These are phyloP conservation scores for Antheraea pernyi DNA, from an alignment of 1,140 invertebrate species.

Conservation along the genomic window DNA sequence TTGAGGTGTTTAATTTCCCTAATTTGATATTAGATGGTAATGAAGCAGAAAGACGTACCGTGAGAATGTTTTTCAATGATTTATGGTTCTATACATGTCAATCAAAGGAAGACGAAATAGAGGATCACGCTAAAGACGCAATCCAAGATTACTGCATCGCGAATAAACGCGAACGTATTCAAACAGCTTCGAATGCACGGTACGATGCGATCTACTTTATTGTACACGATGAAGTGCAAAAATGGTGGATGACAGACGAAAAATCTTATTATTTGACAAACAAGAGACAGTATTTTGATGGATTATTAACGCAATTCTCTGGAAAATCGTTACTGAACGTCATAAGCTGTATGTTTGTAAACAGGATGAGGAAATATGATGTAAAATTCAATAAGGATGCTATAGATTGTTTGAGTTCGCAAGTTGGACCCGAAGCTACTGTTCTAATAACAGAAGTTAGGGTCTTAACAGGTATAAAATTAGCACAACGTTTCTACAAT, in stretches of 20 bases:
- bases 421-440: neutral
- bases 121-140: conserved; percentile 9
- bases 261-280: conserved; percentile 15
- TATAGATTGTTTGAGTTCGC: neutral
- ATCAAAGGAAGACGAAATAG: conserved; percentile 11
- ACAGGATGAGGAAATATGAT: neutral
- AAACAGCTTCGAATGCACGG: neutral
- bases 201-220: conserved; percentile 11
- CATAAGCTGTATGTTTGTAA: conserved; percentile 8
- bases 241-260: conserved; percentile 16
- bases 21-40: conserved; percentile 3
- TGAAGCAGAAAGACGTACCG: neutral
- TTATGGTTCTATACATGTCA: conserved; percentile 10
- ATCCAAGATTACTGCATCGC: neutral
- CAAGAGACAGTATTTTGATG: conserved; percentile 1
- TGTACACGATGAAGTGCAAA: conserved; percentile 18
- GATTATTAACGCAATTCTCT: neutral
- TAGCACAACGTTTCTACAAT: conserved; percentile 4
- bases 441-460: conserved; percentile 1
- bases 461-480: conserved; percentile 8
- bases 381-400: conserved; percentile 4
- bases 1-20: neutral
- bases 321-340: conserved; percentile 9
- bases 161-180: neutral
- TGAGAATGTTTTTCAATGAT: conserved; percentile 9